Percentiles rank a stretch among this genome's conserved stretches.
Conservation (phyloP, 2,797 vertebrate species). For the Coccyzus lansbergi region DNA sequence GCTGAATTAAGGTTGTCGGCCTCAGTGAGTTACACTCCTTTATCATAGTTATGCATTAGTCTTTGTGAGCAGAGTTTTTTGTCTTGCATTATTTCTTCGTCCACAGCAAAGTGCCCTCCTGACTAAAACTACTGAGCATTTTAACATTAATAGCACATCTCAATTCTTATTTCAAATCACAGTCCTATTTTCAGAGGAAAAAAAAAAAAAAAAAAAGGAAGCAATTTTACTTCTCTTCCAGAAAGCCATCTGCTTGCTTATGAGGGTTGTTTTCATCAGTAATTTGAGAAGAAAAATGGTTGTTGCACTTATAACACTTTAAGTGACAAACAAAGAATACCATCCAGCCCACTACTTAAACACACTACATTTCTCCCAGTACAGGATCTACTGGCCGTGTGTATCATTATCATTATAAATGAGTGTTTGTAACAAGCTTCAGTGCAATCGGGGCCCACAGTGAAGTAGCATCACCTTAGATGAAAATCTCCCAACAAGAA, state of each 20-base stretch:
- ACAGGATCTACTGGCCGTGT: neutral
- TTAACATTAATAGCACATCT: slow-evolving; percentile 1
- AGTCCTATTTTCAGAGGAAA: slow-evolving; percentile 44
- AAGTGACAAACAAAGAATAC: slow-evolving; percentile 43
- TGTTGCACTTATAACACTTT: slow-evolving; percentile 49
- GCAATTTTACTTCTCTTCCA: slow-evolving; percentile 50
- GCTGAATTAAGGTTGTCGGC: neutral
- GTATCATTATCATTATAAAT: slow-evolving; percentile 9
- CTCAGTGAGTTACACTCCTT: neutral
- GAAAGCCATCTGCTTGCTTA: slow-evolving; percentile 69
- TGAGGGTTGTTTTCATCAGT: slow-evolving; percentile 39
- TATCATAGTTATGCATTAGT: neutral
- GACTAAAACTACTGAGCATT: slow-evolving; percentile 8
- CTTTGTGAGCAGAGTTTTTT: neutral
- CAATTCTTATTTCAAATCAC: slow-evolving; percentile 61
- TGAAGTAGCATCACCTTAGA: slow-evolving; percentile 37
- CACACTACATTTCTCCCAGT: neutral
- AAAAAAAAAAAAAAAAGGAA: slow-evolving; percentile 43
- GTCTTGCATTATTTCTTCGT: neutral
- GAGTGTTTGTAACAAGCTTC: slow-evolving; percentile 8
- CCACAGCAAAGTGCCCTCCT: neutral
- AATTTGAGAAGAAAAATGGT: slow-evolving; percentile 58
- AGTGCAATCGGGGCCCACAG: neutral
- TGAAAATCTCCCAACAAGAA: slow-evolving; percentile 4
- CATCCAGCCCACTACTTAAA: slow-evolving; percentile 19